Conservation (phyloP, 2,113 vertebrate genomes). For the Aldabrachelys gigantea region DNA sequence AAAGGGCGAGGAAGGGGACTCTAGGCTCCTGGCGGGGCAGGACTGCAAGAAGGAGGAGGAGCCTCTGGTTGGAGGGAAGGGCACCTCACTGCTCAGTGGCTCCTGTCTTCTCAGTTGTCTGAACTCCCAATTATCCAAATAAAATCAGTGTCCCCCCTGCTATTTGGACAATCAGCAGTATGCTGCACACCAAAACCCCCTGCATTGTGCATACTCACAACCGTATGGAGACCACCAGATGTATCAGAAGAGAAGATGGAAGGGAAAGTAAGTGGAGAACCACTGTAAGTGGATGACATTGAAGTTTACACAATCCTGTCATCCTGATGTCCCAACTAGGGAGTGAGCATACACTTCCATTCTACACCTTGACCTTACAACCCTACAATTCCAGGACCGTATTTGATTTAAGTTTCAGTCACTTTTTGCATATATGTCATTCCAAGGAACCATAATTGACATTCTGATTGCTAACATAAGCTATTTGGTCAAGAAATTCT, state of each 20-base stretch:
- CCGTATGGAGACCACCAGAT: background rate
- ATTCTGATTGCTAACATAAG: background rate
- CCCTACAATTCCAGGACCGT: background rate
- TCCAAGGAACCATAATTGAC: background rate
- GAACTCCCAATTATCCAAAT: background rate
- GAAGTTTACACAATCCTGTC: background rate
- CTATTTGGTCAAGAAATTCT: background rate
- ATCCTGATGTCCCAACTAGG: background rate
- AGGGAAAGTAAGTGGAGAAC: background rate
- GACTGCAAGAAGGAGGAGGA: background rate
- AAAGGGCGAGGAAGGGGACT: background rate
- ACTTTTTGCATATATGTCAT: background rate
- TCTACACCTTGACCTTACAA: background rate
- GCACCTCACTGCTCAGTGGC: background rate
- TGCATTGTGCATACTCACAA: background rate
- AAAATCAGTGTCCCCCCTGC: background rate
- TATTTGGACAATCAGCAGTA: background rate
- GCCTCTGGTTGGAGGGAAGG: no score
- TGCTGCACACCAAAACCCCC: background rate
- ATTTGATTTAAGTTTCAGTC: background rate
- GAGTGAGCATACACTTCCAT: background rate
- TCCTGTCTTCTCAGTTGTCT: background rate
- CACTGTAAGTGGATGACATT: background rate
- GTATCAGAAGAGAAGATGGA: background rate
- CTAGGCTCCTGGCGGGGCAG: background rate